Percentiles rank a stretch among this genome's conserved stretches.
Conservation (phyloP, 2,888 invertebrate species). For the Amphipyra berbera region DNA sequence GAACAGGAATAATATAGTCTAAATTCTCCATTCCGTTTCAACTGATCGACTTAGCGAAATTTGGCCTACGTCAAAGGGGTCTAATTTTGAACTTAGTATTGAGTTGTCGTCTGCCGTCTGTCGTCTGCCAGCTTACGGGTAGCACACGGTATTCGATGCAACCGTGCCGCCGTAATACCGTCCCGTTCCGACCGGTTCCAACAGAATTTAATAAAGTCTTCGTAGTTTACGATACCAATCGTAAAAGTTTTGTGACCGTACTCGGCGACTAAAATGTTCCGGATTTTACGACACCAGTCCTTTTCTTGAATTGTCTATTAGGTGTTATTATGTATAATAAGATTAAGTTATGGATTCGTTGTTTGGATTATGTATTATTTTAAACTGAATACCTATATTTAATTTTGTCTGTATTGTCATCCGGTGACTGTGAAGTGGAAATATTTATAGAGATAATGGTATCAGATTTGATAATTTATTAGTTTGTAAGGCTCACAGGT, state of each 20-base stretch:
- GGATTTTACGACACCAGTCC: conserved; percentile 52
- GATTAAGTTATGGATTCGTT: conserved; percentile 22
- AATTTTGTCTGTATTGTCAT: background rate
- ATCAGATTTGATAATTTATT: too few relatives aligned
- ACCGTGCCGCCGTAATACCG: conserved; percentile 29
- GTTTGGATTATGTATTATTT: conserved; percentile 24
- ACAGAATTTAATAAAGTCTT: conserved; percentile 79
- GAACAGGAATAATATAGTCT: background rate
- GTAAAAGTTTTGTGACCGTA: conserved; percentile 72
- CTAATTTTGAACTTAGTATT: conserved; percentile 56
- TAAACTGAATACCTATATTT: conserved; percentile 1
- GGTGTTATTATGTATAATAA: conserved; percentile 31
- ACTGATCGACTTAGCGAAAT: conserved; percentile 30
- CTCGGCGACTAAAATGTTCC: conserved; percentile 64
- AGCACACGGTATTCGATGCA: conserved; percentile 41
- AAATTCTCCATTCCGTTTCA: conserved; percentile 23
- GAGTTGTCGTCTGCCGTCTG: conserved; percentile 46
- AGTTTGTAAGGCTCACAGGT: too few relatives aligned
- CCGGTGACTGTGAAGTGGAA: conserved; percentile 1
- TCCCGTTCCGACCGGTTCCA: conserved; percentile 59
- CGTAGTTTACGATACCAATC: conserved; percentile 73
- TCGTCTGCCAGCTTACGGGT: conserved; percentile 19
- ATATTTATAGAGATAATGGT: too few relatives aligned
- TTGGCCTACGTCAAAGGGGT: conserved; percentile 46
- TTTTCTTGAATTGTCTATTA: conserved; percentile 37